phyloP scores from a whole-genome alignment of 2,113 vertebrate species.

The Rhinoderma darwinii region DNA sequence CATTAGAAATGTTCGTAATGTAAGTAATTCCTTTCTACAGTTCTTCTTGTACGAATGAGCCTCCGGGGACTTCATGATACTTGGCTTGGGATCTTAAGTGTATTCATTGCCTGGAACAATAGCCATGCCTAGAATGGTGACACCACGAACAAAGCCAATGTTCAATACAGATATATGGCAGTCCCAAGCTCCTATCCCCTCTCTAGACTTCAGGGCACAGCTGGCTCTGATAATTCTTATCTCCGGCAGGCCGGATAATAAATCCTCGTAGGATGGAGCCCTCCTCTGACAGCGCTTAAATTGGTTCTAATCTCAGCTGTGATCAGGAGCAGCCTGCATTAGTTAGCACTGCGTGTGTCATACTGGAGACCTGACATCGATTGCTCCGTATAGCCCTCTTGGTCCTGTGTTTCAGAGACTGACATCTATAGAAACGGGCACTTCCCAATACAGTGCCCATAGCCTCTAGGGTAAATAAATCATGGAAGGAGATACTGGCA shows the following conservation, averaged over 20 bases:
- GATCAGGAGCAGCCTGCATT: constrained; percentile 50
- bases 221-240: constrained; percentile 42
- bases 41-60: constrained; percentile 8
- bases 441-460: background rate
- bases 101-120: constrained; percentile 48
- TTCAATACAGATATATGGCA: constrained; percentile 28
- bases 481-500: background rate
- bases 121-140: constrained; percentile 30
- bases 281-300: constrained; percentile 50
- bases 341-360: constrained; percentile 29
- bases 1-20: background rate
- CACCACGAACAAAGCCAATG: constrained; percentile 24
- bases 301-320: constrained; percentile 58
- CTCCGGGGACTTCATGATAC: constrained; percentile 29
- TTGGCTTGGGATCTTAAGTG: background rate
- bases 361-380: constrained; percentile 12
- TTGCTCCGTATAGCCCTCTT: constrained; percentile 1
- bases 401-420: background rate
- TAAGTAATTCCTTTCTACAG: constrained; percentile 21
- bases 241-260: constrained; percentile 47
- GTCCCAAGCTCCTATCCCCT: background rate
- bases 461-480: constrained; percentile 37
- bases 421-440: background rate
- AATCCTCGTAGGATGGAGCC: constrained; percentile 42
- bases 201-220: constrained; percentile 41